Evolutionary conservation across 2,888 invertebrate species (phyloP), one percentile per base, ranked within the genome.

Genomic region (Syrista parreyssii): DNA sequence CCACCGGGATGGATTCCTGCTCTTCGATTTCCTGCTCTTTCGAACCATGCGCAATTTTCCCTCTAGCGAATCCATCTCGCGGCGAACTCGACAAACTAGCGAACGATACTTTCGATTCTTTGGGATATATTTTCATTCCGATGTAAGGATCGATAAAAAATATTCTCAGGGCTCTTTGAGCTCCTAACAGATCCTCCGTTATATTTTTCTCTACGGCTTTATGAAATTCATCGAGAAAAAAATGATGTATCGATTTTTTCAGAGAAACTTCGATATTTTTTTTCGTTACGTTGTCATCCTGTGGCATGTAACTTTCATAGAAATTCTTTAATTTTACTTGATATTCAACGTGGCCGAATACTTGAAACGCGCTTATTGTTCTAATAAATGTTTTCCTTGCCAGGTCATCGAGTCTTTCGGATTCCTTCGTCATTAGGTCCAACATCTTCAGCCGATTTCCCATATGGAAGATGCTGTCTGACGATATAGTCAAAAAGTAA

Each of bases 381-480:
- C 76, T 75, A 32, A 78, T 74, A 68, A 82, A 80, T 35, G 86
- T 81, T 30, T 75, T 77, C 11, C 68, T 81, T 1, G 74, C 83
- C 9, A 81, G 31, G 1, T 31, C 9, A 4, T 83, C 79, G 68
- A 84, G 79, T 35, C 78, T 82, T 0, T 80, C 76, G 0, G 87
- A 86, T 55, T 88, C 88, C 0, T n/a, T 30, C 4, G 40, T 79
- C 88, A 88, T 88, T 12, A 87, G 40, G 4, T 82, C 78, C 32
- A 88, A 84, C 75, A 88, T 85, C 73, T 55, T 83, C 12, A 32
- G 36, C 4, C 82, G 82, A 80, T 85, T 81, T 6, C 88, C 88
- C 4, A 87, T 69, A 36, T 82, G 68, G 68, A 88, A 88, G 12
- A 79, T 30, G 6, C 85, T 85, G 76, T 88, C 84, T 0, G 88